These are phyloP conservation scores for Takifugu rubripes DNA, from an alignment of 2,797 vertebrate genomes.

Conservation along the genomic window DNA sequence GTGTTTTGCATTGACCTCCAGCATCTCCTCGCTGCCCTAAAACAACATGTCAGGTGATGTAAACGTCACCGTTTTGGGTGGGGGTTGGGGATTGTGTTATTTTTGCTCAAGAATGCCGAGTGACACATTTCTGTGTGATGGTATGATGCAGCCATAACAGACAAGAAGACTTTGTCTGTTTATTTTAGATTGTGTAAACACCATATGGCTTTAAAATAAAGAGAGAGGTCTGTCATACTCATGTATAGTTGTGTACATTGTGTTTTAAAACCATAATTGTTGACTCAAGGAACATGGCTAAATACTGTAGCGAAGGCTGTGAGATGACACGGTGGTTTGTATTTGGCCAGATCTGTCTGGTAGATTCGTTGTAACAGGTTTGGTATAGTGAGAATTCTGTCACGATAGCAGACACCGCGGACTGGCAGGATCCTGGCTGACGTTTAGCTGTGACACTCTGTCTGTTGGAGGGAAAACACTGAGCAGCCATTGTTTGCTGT, in stretches of 20 bases:
- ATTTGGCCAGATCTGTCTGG: constrained; percentile 5
- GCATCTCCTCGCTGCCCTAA: neutral
- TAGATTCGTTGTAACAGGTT: no score
- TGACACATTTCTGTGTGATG: no score
- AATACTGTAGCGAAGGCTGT: no score
- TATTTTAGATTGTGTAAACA: neutral
- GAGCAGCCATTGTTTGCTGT: constrained; percentile 44
- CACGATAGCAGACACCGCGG: neutral
- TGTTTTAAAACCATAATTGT: neutral
- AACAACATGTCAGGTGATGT: neutral
- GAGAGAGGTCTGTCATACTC: no score
- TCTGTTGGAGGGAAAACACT: constrained; percentile 12
- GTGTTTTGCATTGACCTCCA: neutral
- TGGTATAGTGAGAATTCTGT: neutral
- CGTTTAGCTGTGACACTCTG: constrained; percentile 12
- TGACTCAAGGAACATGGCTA: neutral
- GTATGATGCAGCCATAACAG: neutral
- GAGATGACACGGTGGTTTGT: constrained; percentile 4
- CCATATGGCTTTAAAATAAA: neutral
- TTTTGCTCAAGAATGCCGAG: no score
- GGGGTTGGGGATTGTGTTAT: no score
- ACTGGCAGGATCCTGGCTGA: constrained; percentile 12
- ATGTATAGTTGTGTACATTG: neutral
- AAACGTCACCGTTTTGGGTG: no score
- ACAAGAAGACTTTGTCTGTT: neutral